Percentiles rank a stretch among this genome's conserved stretches.
phyloP scores from a whole-genome alignment of 2,113 vertebrate species.

The Catharus minimus region DNA sequence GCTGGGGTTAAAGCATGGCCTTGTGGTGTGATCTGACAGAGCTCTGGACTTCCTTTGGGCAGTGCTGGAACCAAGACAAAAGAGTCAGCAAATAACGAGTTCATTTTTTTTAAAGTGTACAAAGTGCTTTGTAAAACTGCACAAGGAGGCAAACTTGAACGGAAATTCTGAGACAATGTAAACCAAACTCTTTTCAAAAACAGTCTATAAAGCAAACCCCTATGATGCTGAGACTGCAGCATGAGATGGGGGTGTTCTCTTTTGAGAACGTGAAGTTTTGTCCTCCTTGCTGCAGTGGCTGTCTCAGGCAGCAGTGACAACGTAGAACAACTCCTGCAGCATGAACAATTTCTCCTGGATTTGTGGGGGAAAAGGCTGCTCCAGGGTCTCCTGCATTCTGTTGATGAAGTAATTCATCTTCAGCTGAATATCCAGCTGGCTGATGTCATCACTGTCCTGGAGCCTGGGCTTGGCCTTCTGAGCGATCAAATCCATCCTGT shows the following conservation, averaged over 20 bases:
- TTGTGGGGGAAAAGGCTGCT: conserved; percentile 73
- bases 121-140: conserved; percentile 1
- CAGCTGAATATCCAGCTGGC: conserved; percentile 66
- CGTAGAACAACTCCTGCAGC: conserved; percentile 73
- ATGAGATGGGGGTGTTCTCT: neutral
- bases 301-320: neutral
- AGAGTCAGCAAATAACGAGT: neutral
- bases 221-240: neutral
- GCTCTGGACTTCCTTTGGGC: neutral
- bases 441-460: conserved; percentile 75
- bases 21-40: neutral
- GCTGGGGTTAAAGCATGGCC: neutral
- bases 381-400: conserved; percentile 73
- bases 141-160: neutral
- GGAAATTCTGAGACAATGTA: neutral
- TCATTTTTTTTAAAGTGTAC: conserved; percentile 59
- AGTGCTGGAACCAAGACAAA: neutral
- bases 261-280: neutral
- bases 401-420: conserved; percentile 74
- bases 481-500: conserved; percentile 72
- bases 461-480: conserved; percentile 69
- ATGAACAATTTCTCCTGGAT: conserved; percentile 78
- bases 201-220: neutral
- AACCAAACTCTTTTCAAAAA: neutral
- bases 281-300: neutral